Evolutionary conservation across 1,140 invertebrate genomes (phyloP).

Genomic region (Metaphire vulgaris): DNA sequence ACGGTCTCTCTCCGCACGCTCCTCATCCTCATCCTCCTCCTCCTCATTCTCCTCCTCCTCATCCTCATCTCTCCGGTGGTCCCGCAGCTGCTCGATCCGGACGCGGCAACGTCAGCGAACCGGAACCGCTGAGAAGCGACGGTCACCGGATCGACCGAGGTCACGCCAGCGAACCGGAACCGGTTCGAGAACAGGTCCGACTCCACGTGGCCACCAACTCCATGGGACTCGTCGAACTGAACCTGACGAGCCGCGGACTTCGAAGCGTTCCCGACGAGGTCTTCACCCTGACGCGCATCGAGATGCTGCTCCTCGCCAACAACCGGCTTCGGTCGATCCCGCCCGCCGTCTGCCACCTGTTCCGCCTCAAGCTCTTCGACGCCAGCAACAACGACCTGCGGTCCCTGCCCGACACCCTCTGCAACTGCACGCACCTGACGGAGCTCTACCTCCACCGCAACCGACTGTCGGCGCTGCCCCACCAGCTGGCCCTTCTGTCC

Average conservation of each 20-base stretch:
- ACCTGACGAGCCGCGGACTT: conserved; percentile 36
- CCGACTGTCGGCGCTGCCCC: background rate
- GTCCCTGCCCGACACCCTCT: background rate
- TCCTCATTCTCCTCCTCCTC: too few relatives aligned
- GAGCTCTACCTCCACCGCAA: background rate
- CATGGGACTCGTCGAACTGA: conserved; percentile 34
- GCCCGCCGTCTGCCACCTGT: conserved; percentile 36
- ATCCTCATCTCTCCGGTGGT: too few relatives aligned
- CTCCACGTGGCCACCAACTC: conserved; percentile 12
- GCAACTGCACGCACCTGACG: background rate
- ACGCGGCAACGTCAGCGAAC: too few relatives aligned
- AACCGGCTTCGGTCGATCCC: conserved; percentile 41
- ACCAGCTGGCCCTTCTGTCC: background rate
- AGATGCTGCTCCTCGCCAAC: conserved; percentile 41
- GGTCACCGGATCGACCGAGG: background rate
- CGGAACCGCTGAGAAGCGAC: too few relatives aligned
- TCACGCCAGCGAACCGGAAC: background rate
- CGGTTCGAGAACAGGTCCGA: background rate
- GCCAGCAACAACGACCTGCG: background rate
- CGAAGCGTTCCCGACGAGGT: conserved; percentile 37
- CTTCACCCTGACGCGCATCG: conserved; percentile 36
- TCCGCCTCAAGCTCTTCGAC: conserved; percentile 28
- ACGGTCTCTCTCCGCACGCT: too few relatives aligned
- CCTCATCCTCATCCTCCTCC: too few relatives aligned
- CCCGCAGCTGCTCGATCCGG: too few relatives aligned